Evolutionary conservation across 2,113 vertebrate genomes (phyloP).

Genomic region (Lampris megalopsis): DNA sequence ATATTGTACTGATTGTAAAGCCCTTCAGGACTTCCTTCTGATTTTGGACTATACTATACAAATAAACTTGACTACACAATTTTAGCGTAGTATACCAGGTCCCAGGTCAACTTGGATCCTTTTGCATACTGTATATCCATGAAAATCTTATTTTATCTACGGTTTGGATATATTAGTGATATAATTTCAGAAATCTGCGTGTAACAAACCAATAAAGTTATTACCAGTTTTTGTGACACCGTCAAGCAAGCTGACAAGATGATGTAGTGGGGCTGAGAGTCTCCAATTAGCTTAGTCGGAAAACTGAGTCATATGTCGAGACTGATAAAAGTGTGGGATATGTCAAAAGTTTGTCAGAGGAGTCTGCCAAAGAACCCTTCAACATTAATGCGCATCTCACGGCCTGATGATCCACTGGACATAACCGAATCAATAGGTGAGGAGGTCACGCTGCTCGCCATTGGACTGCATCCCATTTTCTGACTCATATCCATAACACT

Average conservation of each 20-base stretch:
- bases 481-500: constrained; percentile 65
- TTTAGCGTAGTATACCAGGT: no score
- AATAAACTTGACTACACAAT: no score
- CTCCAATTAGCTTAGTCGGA: not conserved
- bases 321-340: not conserved
- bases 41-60: no score
- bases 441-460: constrained; percentile 57
- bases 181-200: not conserved
- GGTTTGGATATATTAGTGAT: no score
- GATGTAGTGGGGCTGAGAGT: not conserved
- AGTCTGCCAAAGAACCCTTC: constrained; percentile 45
- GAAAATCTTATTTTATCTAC: no score
- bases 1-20: no score
- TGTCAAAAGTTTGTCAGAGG: constrained; percentile 56
- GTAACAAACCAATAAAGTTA: not conserved
- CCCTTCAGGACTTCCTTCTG: no score
- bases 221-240: not conserved
- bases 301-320: not conserved
- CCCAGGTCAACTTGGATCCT: no score
- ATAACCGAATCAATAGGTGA: constrained; percentile 71
- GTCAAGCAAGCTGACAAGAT: not conserved
- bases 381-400: constrained; percentile 68
- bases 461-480: constrained; percentile 63
- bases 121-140: no score
- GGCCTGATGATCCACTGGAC: constrained; percentile 49